These are phyloP conservation scores for Aporophyla nigra DNA, from an alignment of 2,888 invertebrate genomes.

Conservation along the genomic window DNA sequence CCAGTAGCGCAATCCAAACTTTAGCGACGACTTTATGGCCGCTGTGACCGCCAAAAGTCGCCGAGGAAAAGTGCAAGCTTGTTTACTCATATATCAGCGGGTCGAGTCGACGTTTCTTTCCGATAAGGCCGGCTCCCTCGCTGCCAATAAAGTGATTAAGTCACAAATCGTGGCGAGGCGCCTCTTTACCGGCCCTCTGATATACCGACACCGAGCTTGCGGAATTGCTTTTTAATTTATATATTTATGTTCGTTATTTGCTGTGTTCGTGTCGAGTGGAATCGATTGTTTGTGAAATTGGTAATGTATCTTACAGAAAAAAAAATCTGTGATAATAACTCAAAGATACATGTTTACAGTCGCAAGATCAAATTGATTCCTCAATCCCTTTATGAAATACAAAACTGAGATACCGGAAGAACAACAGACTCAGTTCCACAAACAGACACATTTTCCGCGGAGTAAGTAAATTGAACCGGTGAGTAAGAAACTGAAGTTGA, in stretches of 20 bases:
- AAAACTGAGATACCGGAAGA: neutral
- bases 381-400: neutral
- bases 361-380: neutral
- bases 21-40: constrained; percentile 87
- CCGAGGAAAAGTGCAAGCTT: constrained; percentile 89
- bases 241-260: constrained; percentile 63
- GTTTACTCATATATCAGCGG: constrained; percentile 89
- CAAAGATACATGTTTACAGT: neutral
- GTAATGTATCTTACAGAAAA: neutral
- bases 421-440: neutral
- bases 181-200: constrained; percentile 74
- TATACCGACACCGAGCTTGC: constrained; percentile 69
- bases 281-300: constrained; percentile 32
- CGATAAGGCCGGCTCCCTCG: constrained; percentile 88
- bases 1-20: constrained; percentile 86
- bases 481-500: neutral
- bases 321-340: neutral
- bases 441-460: neutral
- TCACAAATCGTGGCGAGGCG: constrained; percentile 88
- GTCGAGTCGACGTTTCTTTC: constrained; percentile 86
- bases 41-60: constrained; percentile 88
- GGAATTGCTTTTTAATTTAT: constrained; percentile 68
- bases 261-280: constrained; percentile 45
- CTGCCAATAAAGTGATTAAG: constrained; percentile 91
- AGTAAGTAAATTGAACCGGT: neutral